phyloP scores from a whole-genome alignment of 30 jellyfish, hydroid and myxozoan species.

The Aurelia sp. region DNA sequence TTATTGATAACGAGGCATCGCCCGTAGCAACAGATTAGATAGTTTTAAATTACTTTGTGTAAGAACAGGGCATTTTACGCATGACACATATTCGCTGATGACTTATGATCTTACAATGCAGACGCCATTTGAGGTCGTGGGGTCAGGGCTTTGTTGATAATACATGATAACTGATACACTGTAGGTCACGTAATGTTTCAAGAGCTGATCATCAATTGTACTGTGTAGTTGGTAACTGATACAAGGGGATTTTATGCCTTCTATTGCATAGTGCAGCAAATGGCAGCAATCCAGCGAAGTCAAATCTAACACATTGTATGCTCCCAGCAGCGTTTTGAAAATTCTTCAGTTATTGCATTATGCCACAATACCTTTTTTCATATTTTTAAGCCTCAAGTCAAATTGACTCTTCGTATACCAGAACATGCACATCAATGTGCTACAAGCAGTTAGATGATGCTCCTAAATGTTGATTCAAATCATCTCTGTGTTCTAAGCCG shows the following conservation, averaged over 20 bases:
- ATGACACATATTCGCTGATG: constrained; percentile 1
- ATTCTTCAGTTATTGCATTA: too few species aligned
- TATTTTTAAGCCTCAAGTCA: too few species aligned
- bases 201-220: too few species aligned
- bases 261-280: too few species aligned
- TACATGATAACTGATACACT: neutral
- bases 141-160: neutral
- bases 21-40: constrained; percentile 44
- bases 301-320: too few species aligned
- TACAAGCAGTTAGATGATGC: neutral
- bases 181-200: constrained; percentile 11
- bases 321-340: too few species aligned
- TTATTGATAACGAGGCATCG: constrained; percentile 15
- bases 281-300: too few species aligned
- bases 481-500: neutral
- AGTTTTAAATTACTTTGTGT: constrained; percentile 13
- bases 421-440: neutral
- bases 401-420: too few species aligned
- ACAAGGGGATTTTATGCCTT: too few species aligned
- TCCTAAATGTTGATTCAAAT: neutral
- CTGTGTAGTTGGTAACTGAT: too few species aligned
- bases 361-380: too few species aligned
- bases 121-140: constrained; percentile 29
- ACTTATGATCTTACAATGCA: constrained; percentile 13
- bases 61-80: constrained; percentile 9